These are phyloP conservation scores for Tetramorium alpestre DNA, from an alignment of 1,140 invertebrate species.

Conservation along the genomic window DNA sequence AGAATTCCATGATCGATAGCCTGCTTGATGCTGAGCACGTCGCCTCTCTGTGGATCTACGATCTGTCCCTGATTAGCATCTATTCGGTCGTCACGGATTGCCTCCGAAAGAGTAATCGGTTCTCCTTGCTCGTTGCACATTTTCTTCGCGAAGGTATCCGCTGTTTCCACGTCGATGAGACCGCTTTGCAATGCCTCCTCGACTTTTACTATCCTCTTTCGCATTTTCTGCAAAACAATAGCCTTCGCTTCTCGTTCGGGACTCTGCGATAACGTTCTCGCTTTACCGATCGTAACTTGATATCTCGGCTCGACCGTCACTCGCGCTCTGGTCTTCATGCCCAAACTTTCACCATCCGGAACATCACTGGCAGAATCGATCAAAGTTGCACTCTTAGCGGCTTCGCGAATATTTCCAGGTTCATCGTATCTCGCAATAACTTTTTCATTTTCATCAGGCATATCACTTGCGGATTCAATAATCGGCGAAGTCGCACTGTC, in stretches of 20 bases:
- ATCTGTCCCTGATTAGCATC: slow-evolving; percentile 92
- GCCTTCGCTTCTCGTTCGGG: slow-evolving; percentile 88
- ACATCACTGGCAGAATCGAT: slow-evolving; percentile 71
- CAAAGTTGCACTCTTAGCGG: background rate
- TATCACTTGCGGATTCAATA: slow-evolving; percentile 36
- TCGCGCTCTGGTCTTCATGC: slow-evolving; percentile 87
- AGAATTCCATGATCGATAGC: slow-evolving; percentile 94
- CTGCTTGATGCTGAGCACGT: slow-evolving; percentile 92
- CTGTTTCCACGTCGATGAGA: slow-evolving; percentile 91
- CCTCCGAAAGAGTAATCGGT: slow-evolving; percentile 88
- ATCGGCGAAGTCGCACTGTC: slow-evolving; percentile 73
- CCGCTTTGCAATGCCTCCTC: slow-evolving; percentile 90
- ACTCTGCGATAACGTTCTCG: slow-evolving; percentile 85
- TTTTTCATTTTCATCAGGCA: background rate
- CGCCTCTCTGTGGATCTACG: slow-evolving; percentile 93
- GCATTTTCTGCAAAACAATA: slow-evolving; percentile 91
- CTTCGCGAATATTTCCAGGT: background rate
- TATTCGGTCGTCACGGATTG: slow-evolving; percentile 91
- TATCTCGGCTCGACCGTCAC: slow-evolving; percentile 90
- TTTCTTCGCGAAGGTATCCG: slow-evolving; percentile 88
- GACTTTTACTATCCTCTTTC: slow-evolving; percentile 90
- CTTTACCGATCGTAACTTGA: slow-evolving; percentile 88
- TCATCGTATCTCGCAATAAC: background rate
- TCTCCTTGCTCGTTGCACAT: slow-evolving; percentile 81
- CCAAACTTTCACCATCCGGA: slow-evolving; percentile 84